Conservation (phyloP, 2,797 vertebrate species). For the Esox masquinongy region DNA sequence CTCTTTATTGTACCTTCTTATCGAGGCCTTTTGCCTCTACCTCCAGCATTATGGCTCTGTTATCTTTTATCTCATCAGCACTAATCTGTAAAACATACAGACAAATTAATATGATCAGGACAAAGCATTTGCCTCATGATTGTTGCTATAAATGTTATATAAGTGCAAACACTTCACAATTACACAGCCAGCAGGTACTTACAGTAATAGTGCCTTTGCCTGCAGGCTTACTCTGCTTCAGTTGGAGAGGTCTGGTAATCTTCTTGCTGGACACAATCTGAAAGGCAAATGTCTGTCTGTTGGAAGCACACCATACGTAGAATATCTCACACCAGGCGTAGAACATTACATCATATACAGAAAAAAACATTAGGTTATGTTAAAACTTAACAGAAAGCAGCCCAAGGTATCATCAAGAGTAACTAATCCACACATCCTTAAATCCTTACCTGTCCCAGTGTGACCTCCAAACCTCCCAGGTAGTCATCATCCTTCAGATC, state of each 20-base stretch:
- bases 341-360: too few species aligned
- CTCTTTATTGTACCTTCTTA: constrained; percentile 80
- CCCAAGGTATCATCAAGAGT: background rate
- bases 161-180: background rate
- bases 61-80: constrained; percentile 90
- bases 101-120: background rate
- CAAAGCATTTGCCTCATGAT: background rate
- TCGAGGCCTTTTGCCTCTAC: constrained; percentile 89
- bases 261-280: constrained; percentile 76
- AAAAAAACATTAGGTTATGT: background rate
- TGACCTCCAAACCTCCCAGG: constrained; percentile 86
- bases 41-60: constrained; percentile 82
- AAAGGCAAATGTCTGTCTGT: constrained; percentile 25
- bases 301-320: background rate
- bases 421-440: background rate
- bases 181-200: constrained; percentile 32
- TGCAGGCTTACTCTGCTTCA: constrained; percentile 89
- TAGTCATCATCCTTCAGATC: constrained; percentile 88
- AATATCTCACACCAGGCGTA: background rate
- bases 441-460: constrained; percentile 84
- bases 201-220: constrained; percentile 88
- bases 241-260: constrained; percentile 83
- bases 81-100: constrained; percentile 70
- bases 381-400: too few species aligned
- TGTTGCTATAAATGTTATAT: background rate